Conservation (phyloP, 2,888 invertebrate genomes). For the Morpho achilles region DNA sequence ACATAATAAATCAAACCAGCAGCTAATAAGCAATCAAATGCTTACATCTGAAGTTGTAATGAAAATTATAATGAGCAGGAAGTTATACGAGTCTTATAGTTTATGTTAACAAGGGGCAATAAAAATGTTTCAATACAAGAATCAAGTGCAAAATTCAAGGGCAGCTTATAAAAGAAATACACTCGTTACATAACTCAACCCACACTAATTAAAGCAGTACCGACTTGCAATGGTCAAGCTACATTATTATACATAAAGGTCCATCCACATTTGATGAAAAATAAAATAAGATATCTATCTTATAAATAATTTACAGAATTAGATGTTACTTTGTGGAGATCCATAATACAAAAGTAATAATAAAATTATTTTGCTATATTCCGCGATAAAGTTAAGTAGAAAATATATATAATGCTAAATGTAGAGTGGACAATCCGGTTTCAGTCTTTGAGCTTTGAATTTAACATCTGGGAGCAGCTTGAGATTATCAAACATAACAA, state of each 20-base stretch:
- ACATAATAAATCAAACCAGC: constrained; percentile 36
- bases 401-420: too few species aligned
- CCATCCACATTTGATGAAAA: not conserved
- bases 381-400: too few species aligned
- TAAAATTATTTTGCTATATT: too few species aligned
- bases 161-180: constrained; percentile 57
- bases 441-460: too few species aligned
- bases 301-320: too few species aligned
- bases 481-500: too few species aligned
- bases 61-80: constrained; percentile 38
- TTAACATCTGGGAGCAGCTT: too few species aligned
- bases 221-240: constrained; percentile 52
- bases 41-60: constrained; percentile 18
- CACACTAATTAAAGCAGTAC: constrained; percentile 64
- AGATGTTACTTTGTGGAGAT: too few species aligned
- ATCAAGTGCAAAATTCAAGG: constrained; percentile 62
- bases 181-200: constrained; percentile 57
- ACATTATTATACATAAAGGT: constrained; percentile 38
- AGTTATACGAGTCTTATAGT: constrained; percentile 31
- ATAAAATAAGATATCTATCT: not conserved
- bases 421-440: too few species aligned
- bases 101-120: constrained; percentile 50
- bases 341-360: too few species aligned
- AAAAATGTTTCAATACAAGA: constrained; percentile 65
- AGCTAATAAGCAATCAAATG: constrained; percentile 21